Base-by-base conservation (phyloP, 2,797 vertebrate species). In the Rhinophrynus dorsalis region DNA sequence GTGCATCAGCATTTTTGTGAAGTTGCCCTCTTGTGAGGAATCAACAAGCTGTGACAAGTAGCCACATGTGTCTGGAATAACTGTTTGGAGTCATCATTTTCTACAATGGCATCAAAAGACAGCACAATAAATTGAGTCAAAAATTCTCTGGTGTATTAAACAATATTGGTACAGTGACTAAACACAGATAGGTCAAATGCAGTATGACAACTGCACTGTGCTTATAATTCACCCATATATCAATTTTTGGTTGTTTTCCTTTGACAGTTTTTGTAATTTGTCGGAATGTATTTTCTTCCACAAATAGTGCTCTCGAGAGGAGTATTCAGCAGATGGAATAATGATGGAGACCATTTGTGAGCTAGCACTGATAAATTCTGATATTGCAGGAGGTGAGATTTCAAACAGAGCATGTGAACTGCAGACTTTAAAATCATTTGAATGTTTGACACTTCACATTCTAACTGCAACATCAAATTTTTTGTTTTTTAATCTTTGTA, bases 301-400 rank as follows among this genome's bases (percentile, higher is more conserved):
- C 12, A 15, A 5, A 5, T 12, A 12, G 13, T 6, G 12, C 37
- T 40, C 37, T 40, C 13, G 37, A 40, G 12, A 5, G 15, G 15
- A 40, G 15, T 40, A 40, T 40, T 40, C 12, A 40, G 37, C 37
- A 40, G 37, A 40, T 40, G 37, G 37, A 40, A 40, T 17, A 40
- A 40, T 42, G 57, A 61, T 61, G 26, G 47, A 69, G 18, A 26
- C 47, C 33, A 51, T 69, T 69, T 60, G 47, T 37, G 45, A 68
- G 47, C 23, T 51, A 68, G 59, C 27, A 15, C 33, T 42, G 21
- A 18, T 52, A 69, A 52, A 42, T 69, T 60, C 47, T 61, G 26
- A 52, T 54, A 51, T 61, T 61, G 45, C 67, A 5, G 54, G 40
- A 57, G 65, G 65, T 48, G 33, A 58, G 24, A 57, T 67, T 38